Evolutionary conservation across 2,888 invertebrate genomes (phyloP).

Genomic region (Hanleya hanleyi): DNA sequence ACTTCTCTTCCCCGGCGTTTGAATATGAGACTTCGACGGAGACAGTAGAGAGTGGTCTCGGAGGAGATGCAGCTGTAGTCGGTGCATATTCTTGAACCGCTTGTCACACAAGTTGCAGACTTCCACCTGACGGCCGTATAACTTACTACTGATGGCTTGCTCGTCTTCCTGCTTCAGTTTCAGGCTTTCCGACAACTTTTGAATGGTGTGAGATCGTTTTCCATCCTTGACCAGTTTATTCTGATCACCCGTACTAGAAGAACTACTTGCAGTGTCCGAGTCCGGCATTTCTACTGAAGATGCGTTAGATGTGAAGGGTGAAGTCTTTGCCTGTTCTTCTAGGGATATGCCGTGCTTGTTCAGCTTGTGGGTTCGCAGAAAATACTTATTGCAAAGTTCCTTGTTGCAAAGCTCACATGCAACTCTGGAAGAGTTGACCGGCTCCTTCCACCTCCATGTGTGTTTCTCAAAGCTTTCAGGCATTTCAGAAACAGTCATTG

Average conservation of each 20-base stretch:
- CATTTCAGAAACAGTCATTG: conserved; percentile 13
- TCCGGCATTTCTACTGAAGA: conserved; percentile 58
- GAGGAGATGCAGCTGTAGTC: conserved; percentile 33
- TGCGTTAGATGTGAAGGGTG: conserved; percentile 47
- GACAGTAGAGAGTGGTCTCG: conserved; percentile 56
- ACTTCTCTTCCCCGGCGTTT: conserved; percentile 21
- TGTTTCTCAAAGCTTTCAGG: conserved; percentile 47
- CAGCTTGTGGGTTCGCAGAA: conserved; percentile 72
- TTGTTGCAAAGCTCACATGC: conserved; percentile 72
- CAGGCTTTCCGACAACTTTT: conserved; percentile 38
- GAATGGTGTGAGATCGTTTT: conserved; percentile 27
- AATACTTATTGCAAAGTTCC: conserved; percentile 73
- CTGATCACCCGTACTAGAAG: conserved; percentile 57
- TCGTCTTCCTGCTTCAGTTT: conserved; percentile 48
- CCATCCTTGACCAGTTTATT: conserved; percentile 39
- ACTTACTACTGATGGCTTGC: not conserved
- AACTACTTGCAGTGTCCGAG: conserved; percentile 59
- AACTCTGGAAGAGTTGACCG: conserved; percentile 66
- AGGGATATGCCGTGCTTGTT: conserved; percentile 72
- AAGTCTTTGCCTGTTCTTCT: conserved; percentile 56
- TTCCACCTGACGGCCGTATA: conserved; percentile 7
- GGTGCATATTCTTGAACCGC: conserved; percentile 12
- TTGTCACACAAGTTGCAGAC: conserved; percentile 11
- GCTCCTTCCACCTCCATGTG: conserved; percentile 69
- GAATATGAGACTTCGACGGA: conserved; percentile 45